These are phyloP conservation scores for Centropus bengalensis DNA, from an alignment of 2,113 vertebrate genomes.

Conservation along the genomic window DNA sequence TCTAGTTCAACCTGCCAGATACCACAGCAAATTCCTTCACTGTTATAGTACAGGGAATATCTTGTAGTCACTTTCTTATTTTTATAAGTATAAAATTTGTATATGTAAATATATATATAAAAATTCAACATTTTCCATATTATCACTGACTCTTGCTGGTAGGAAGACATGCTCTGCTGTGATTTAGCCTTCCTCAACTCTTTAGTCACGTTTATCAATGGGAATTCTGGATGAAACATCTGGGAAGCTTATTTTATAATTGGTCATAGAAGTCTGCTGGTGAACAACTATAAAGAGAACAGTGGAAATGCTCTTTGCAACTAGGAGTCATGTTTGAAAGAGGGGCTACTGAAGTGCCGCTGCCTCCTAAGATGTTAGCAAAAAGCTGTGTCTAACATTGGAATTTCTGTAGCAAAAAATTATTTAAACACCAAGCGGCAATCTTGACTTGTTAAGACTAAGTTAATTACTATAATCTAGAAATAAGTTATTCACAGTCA, in stretches of 20 bases:
- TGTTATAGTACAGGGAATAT: neutral
- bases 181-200: neutral
- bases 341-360: neutral
- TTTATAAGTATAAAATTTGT: no score
- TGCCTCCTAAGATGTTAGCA: neutral
- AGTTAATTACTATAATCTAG: constrained; percentile 64
- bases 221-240: neutral
- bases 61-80: neutral
- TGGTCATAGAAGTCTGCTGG: neutral
- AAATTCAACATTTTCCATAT: neutral
- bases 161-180: neutral
- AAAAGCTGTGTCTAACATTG: neutral
- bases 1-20: neutral
- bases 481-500: constrained; percentile 42
- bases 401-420: constrained; percentile 15
- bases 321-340: neutral
- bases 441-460: constrained; percentile 51
- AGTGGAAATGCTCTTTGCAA: neutral
- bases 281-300: neutral
- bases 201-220: neutral
- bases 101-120: no score
- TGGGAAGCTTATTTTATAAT: neutral
- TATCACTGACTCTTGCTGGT: neutral
- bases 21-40: neutral
- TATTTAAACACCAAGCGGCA: constrained; percentile 8